Evolutionary conservation across 37 sponge, comb jelly and placozoan species (phyloP), one percentile per base, ranked within the genome.

Genomic region (Crambe crambe): DNA sequence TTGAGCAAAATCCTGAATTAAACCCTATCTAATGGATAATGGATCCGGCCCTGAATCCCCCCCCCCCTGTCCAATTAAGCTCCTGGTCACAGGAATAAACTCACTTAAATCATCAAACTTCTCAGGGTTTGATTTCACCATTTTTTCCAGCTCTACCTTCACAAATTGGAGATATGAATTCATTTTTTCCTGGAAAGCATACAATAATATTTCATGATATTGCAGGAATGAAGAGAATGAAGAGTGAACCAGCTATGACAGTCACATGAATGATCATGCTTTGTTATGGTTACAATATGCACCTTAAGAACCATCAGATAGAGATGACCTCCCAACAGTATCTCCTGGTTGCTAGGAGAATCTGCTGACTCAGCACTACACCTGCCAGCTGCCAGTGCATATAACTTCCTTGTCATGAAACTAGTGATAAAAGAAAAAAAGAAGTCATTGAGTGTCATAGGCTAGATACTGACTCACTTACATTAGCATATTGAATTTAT

Each of bases 301-400:
- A 89, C 89, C 80, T 92, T 92, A 58, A 92, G 70, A 0, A 83
- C 90, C 81, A 85, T 88, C 15, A 96, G 85, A 79, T 92, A 98
- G 27, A 98, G 75, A 62, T 93, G 92, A 0, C 99, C 99, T 22
- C 92, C 94, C 3, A 98, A 74, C 65, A 98, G 85, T 6, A 98
- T 74, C 68, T 98, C 99, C 61, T 98, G 99, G 85, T 94, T 93
- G 94, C 91, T 92, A 41, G 99, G 96, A 23, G 94, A 95, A 65
- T 98, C 99, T 0, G 90, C 72, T 42, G 94, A 84, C 57, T 98
- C 99, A 29, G 89, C 75, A 18, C 56, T 43, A 78, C 92, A 94
- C 58, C 75, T 74, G 0, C 93, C 89, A 54, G 73, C 35, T 2
- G 86, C 92, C 9, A 95, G 80, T 23, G 96, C 87, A 83, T 85